These are phyloP conservation scores for Sebastes matsubarae DNA, from an alignment of 2,797 vertebrate genomes.

Conservation along the genomic window DNA sequence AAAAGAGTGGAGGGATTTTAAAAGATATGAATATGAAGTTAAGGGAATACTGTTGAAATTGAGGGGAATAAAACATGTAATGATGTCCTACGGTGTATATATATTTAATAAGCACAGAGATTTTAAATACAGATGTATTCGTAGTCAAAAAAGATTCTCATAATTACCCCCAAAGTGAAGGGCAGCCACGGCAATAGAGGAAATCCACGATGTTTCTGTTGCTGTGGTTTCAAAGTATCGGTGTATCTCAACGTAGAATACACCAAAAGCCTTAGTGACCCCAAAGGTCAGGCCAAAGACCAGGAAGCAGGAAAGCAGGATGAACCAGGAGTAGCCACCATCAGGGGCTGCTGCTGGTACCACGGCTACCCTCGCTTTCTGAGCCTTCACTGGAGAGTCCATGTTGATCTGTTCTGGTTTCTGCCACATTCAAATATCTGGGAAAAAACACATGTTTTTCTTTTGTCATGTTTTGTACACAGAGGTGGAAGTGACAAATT, in stretches of 20 bases:
- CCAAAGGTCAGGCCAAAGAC: slow-evolving; percentile 77
- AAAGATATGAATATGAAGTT: background rate
- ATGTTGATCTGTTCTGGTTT: slow-evolving; percentile 20
- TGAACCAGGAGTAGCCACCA: slow-evolving; percentile 72
- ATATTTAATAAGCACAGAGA: background rate
- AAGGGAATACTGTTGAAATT: background rate
- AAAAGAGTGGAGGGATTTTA: background rate
- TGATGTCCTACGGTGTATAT: background rate
- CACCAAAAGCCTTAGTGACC: slow-evolving; percentile 75
- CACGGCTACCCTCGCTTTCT: background rate
- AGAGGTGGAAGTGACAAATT: background rate
- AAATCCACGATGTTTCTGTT: slow-evolving; percentile 76
- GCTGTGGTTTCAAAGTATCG: slow-evolving; percentile 71
- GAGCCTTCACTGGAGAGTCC: slow-evolving; percentile 38
- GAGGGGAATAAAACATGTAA: background rate
- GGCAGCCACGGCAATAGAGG: slow-evolving; percentile 71
- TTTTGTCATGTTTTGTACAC: background rate
- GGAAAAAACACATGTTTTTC: background rate
- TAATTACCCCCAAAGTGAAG: slow-evolving; percentile 70
- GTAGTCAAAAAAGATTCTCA: background rate
- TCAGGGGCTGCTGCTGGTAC: slow-evolving; percentile 29
- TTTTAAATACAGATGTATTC: background rate
- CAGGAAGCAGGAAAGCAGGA: slow-evolving; percentile 73
- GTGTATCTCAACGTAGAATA: slow-evolving; percentile 75
- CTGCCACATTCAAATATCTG: background rate